Conservation (phyloP, 2,797 vertebrate species). For the Neosilurus mollespiculum region DNA sequence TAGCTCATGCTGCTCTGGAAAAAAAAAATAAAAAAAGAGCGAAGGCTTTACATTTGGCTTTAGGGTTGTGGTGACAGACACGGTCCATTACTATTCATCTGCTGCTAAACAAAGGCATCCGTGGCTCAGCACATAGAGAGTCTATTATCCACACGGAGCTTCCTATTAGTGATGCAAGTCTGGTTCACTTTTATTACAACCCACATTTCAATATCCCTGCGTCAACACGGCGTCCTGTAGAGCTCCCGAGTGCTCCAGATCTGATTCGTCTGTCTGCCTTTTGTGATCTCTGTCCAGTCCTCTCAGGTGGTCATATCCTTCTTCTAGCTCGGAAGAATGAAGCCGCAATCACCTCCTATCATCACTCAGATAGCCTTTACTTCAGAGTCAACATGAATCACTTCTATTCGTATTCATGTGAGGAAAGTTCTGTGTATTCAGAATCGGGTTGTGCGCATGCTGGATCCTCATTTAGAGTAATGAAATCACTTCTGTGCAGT, state of each 20-base stretch:
- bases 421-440: background rate
- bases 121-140: constrained; percentile 58
- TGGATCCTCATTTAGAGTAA: background rate
- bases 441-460: background rate
- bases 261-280: constrained; percentile 59
- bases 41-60: constrained; percentile 30
- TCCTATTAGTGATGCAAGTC: constrained; percentile 57
- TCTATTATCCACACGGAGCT: constrained; percentile 58
- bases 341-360: constrained; percentile 64
- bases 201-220: constrained; percentile 56
- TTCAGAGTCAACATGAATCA: background rate
- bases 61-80: constrained; percentile 50
- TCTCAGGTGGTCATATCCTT: constrained; percentile 53
- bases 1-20: constrained; percentile 41
- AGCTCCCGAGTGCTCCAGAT: constrained; percentile 46
- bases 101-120: constrained; percentile 40
- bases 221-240: constrained; percentile 34
- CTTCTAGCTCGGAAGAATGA: constrained; percentile 62
- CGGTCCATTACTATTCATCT: constrained; percentile 58
- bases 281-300: constrained; percentile 64
- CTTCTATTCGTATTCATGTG: no score
- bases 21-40: background rate
- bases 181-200: constrained; percentile 58
- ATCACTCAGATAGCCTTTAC: constrained; percentile 48
- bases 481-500: background rate